Evolutionary conservation across 2,888 invertebrate species (phyloP), one percentile per base, ranked within the genome.

Genomic region (Zygaena filipendulae): DNA sequence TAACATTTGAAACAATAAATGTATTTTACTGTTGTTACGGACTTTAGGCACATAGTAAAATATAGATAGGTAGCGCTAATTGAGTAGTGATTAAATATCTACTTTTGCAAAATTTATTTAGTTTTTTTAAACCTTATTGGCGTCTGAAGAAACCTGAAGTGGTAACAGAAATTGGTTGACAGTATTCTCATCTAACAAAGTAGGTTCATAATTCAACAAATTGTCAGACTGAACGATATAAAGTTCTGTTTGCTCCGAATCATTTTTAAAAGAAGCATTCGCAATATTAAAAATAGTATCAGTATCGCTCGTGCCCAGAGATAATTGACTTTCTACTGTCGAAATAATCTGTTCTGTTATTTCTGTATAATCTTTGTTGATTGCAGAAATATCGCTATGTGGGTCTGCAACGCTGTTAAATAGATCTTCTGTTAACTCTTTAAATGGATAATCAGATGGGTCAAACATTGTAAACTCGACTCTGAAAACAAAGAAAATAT

Each of bases 361-460:
- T 33, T 49, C 42, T 7, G 49, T 39, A 7, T 53, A 34, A 29
- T 48, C 49, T 39, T 46, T 52, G 21, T 42, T 35, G 7, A 38
- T 27, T 3, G 26, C 28, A 4, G 39, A 10, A 8, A 35, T 37
- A n/a, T 38, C 28, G 7, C 38, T 21, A 18, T 31, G 28, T 3
- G 14, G 7, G 13, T 45, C 42, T n/a, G 47, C 30, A 11, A 50
- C 54, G 20, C 47, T 52, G 23, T 38, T 59, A 19, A 67, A 45
- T 30, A 72, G 47, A 35, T 66, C 61, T 22, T 63, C 60, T 9
- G 66, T 51, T 36, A 74, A 41, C 28, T 75, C 75, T 45, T 66
- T 75, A 35, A 64, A 77, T 0, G 75, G 70, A 32, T 60, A 75
- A 42, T 77, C 77, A n/a, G 72, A 69, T 31, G 75, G 72, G 51